A percentile compares a stretch with the other conserved stretches of the same genome.
Evolutionary conservation across 1,140 invertebrate species (phyloP).

Genomic region (Drosophila nannoptera): DNA sequence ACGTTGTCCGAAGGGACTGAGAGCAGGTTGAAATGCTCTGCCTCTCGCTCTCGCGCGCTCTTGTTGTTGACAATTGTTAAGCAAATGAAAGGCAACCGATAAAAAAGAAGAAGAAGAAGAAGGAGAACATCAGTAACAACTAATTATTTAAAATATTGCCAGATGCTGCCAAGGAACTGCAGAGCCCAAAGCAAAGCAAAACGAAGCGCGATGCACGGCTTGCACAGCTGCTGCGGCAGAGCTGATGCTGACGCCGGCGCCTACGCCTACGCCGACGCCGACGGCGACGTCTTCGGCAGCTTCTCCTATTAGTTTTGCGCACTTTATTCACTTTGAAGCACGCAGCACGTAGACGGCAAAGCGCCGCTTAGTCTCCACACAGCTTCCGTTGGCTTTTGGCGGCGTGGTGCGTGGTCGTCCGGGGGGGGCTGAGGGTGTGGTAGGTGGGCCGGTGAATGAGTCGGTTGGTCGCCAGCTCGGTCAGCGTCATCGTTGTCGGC

Average conservation of each 20-base stretch:
- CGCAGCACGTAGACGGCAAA: constrained; percentile 21
- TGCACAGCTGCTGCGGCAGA: not conserved
- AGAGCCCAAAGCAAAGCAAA: not conserved
- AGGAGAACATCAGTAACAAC: constrained; percentile 3
- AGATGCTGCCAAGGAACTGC: constrained; percentile 6
- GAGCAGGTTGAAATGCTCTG: not conserved
- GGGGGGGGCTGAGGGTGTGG: too few relatives aligned
- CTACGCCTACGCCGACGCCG: constrained; percentile 9
- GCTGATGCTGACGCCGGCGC: not conserved
- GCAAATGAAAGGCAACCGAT: constrained; percentile 22
- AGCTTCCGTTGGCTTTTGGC: constrained; percentile 57
- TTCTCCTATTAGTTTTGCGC: constrained; percentile 50
- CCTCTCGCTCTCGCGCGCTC: not conserved
- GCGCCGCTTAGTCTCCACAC: constrained; percentile 52
- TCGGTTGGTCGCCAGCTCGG: not conserved
- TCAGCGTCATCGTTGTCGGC: not conserved
- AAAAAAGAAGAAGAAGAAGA: constrained; percentile 3
- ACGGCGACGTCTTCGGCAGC: not conserved
- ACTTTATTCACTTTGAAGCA: constrained; percentile 49
- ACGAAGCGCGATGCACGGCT: constrained; percentile 3
- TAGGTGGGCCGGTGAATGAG: too few relatives aligned
- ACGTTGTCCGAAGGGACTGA: not conserved
- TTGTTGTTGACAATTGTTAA: constrained; percentile 25
- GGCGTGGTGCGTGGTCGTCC: constrained; percentile 25
- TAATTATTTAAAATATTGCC: not conserved